Conservation (phyloP, 2,113 vertebrate species). For the Petrocephalus zakoni region DNA sequence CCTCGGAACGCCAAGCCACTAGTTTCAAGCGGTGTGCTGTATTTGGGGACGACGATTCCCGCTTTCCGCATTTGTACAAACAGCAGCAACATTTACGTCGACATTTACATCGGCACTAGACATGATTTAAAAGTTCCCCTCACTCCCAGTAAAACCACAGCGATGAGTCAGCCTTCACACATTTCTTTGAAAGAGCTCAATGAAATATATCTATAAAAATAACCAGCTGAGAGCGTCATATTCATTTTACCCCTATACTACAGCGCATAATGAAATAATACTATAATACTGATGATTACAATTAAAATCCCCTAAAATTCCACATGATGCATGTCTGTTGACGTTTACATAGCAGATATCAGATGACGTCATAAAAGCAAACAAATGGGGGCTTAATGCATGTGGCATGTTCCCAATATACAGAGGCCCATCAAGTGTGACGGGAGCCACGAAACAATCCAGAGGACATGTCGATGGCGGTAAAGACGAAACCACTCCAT, state of each 20-base stretch:
- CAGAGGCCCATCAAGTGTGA: slow-evolving; percentile 2
- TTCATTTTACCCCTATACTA: not conserved
- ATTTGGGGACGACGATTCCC: not conserved
- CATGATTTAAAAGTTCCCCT: not conserved
- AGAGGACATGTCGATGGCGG: slow-evolving; percentile 20
- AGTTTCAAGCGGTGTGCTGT: too few relatives aligned
- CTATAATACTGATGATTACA: not conserved
- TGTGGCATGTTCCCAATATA: slow-evolving; percentile 23
- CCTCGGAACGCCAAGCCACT: too few relatives aligned
- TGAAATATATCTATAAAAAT: slow-evolving; percentile 1
- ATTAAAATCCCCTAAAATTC: slow-evolving; percentile 15
- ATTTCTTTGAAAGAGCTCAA: not conserved
- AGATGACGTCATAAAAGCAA: slow-evolving; percentile 10
- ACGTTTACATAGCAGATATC: not conserved
- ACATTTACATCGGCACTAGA: not conserved
- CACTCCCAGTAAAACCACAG: not conserved
- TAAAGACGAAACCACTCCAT: slow-evolving; percentile 37
- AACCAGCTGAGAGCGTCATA: not conserved
- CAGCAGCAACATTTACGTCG: not conserved
- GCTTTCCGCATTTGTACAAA: not conserved
- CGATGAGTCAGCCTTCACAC: not conserved
- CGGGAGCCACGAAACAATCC: slow-evolving; percentile 27
- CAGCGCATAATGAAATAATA: not conserved
- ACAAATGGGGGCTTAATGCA: not conserved
- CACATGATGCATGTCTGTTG: not conserved